These are phyloP conservation scores for Helicoverpa armigera DNA, from an alignment of 1,140 invertebrate genomes.

Conservation along the genomic window DNA sequence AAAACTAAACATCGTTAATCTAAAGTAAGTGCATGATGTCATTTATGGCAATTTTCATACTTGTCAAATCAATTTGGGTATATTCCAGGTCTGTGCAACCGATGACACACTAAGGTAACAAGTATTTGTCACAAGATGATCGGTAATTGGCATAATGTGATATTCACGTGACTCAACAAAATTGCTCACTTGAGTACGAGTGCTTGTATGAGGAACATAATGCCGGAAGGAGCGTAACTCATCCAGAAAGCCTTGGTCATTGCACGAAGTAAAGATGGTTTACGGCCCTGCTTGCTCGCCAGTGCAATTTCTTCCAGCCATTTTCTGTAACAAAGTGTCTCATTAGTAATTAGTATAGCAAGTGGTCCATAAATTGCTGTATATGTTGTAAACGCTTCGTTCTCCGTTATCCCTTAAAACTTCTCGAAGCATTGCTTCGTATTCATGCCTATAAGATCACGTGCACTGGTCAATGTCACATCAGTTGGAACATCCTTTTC, in stretches of 20 bases:
- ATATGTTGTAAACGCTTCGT: not conserved
- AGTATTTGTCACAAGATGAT: slow-evolving; percentile 16
- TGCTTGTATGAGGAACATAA: slow-evolving; percentile 83
- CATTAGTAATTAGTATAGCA: slow-evolving; percentile 36
- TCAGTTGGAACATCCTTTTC: slow-evolving; percentile 11
- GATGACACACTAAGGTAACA: slow-evolving; percentile 3
- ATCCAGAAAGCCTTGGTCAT: slow-evolving; percentile 84
- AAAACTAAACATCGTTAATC: no score
- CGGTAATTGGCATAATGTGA: slow-evolving; percentile 32
- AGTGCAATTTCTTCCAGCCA: slow-evolving; percentile 83
- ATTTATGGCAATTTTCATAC: not conserved
- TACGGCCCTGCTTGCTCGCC: slow-evolving; percentile 77
- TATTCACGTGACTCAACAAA: slow-evolving; percentile 29
- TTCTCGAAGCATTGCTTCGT: not conserved
- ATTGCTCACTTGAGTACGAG: slow-evolving; percentile 78
- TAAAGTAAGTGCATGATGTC: not conserved
- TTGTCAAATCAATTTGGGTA: not conserved
- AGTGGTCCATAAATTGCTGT: slow-evolving; percentile 13
- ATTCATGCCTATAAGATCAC: not conserved
- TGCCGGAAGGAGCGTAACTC: slow-evolving; percentile 82
- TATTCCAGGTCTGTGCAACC: slow-evolving; percentile 24
- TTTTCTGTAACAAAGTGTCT: slow-evolving; percentile 75
- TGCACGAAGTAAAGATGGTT: slow-evolving; percentile 81
- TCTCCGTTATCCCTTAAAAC: not conserved
- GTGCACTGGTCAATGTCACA: slow-evolving; percentile 21